Percentiles rank a stretch among this genome's conserved stretches.
Evolutionary conservation across 2,888 invertebrate species (phyloP).

Genomic region (Hedychridium roseum): DNA sequence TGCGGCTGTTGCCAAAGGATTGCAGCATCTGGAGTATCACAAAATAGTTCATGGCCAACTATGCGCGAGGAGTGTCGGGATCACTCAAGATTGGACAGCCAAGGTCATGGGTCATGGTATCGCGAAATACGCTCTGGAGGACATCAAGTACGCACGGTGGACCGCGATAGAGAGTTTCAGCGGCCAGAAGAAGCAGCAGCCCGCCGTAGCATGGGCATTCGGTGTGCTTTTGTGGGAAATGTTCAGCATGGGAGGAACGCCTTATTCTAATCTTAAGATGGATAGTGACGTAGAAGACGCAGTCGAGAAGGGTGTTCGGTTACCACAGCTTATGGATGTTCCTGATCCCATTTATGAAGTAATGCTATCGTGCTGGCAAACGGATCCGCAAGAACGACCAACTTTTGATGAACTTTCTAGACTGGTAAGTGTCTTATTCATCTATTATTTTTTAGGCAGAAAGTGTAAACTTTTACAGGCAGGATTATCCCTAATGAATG

Average conservation of each 20-base stretch:
- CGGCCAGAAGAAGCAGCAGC: conserved; percentile 72
- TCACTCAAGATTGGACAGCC: conserved; percentile 72
- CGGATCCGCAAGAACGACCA: conserved; percentile 82
- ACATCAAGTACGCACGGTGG: conserved; percentile 81
- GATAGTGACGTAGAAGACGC: conserved; percentile 66
- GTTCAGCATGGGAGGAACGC: conserved; percentile 80
- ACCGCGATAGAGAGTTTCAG: conserved; percentile 80
- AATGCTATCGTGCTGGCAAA: conserved; percentile 85
- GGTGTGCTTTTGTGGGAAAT: conserved; percentile 86
- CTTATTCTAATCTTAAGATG: conserved; percentile 74
- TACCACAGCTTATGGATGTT: conserved; percentile 78
- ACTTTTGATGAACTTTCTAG: conserved; percentile 71
- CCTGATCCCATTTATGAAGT: conserved; percentile 83
- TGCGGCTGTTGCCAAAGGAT: conserved; percentile 64
- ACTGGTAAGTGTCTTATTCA: conserved; percentile 43
- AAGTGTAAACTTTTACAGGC: neutral
- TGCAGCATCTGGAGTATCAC: conserved; percentile 63
- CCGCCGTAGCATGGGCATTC: conserved; percentile 86
- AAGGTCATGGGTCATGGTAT: conserved; percentile 82
- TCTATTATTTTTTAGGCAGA: neutral
- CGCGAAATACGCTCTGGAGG: conserved; percentile 73
- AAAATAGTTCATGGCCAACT: conserved; percentile 78
- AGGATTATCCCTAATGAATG: neutral
- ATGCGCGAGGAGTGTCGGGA: conserved; percentile 75
- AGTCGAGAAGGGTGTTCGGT: conserved; percentile 74